phyloP scores from a whole-genome alignment of 2,888 invertebrate species.

The Lymantria monacha region DNA sequence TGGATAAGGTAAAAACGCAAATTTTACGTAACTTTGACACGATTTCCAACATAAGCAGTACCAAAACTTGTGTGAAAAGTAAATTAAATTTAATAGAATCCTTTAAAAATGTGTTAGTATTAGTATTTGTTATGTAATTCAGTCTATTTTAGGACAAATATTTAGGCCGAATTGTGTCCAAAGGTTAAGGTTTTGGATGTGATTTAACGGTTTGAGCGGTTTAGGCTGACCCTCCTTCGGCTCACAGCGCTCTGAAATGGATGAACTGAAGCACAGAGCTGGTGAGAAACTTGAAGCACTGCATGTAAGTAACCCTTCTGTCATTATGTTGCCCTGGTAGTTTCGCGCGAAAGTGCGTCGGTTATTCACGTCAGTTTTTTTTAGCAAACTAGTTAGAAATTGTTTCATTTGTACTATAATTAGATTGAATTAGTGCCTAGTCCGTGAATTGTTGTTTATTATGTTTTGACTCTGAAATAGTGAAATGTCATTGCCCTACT shows the following conservation, averaged over 20 bases:
- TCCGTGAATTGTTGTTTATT: slow-evolving; percentile 27
- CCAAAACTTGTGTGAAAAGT: slow-evolving; percentile 18
- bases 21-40: slow-evolving; percentile 35
- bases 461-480: slow-evolving; percentile 41
- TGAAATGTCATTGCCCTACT: slow-evolving; percentile 48
- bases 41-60: slow-evolving; percentile 26
- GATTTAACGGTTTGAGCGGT: slow-evolving; percentile 56
- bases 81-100: slow-evolving; percentile 18
- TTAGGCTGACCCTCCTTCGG: slow-evolving; percentile 48
- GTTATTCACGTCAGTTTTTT: slow-evolving; percentile 39
- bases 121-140: slow-evolving; percentile 46
- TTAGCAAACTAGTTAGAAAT: slow-evolving; percentile 27
- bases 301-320: slow-evolving; percentile 64
- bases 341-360: slow-evolving; percentile 49
- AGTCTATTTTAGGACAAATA: slow-evolving; percentile 72
- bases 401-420: slow-evolving; percentile 2
- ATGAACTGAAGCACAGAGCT: slow-evolving; percentile 70
- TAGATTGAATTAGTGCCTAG: too few relatives aligned
- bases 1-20: slow-evolving; percentile 44
- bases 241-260: slow-evolving; percentile 62
- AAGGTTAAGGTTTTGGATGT: slow-evolving; percentile 75
- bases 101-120: slow-evolving; percentile 27
- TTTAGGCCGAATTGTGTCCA: slow-evolving; percentile 71
- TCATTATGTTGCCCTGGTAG: slow-evolving; percentile 49
- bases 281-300: slow-evolving; percentile 74